phyloP scores from a whole-genome alignment of 2,888 invertebrate genomes.

The Lacanobia oleracea region DNA sequence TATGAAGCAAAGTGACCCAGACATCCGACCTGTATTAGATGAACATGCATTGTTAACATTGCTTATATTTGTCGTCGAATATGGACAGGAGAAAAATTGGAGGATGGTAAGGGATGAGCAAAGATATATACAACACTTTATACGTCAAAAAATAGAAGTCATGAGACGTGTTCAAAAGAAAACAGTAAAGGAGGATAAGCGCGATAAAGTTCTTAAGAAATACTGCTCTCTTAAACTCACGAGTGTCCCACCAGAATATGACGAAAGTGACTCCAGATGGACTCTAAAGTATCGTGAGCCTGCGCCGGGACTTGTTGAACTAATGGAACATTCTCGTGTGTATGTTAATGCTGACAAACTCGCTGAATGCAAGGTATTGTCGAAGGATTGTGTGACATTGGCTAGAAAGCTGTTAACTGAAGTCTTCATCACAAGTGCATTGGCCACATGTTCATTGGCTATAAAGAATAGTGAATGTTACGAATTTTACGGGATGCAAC shows the following conservation, averaged over 20 bases:
- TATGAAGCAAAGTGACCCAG: not conserved
- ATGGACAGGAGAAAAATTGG: not conserved
- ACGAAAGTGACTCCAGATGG: slow-evolving; percentile 22
- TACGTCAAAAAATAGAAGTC: not conserved
- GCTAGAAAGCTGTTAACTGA: too few relatives aligned
- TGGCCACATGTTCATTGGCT: slow-evolving; percentile 4
- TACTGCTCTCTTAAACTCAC: too few relatives aligned
- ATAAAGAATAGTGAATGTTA: not conserved
- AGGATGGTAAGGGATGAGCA: not conserved
- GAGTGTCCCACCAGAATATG: slow-evolving; percentile 4
- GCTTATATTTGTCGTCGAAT: not conserved
- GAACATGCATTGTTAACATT: not conserved
- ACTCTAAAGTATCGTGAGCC: not conserved
- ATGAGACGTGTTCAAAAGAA: not conserved
- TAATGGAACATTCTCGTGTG: not conserved
- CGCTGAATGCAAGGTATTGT: not conserved
- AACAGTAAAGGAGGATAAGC: not conserved
- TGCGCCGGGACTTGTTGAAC: not conserved
- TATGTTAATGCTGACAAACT: not conserved
- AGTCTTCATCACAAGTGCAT: too few relatives aligned
- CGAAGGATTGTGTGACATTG: not conserved
- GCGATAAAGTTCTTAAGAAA: not conserved
- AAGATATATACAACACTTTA: not conserved
- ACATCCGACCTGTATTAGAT: not conserved
- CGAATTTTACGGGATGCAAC: not conserved